phyloP scores from a whole-genome alignment of 2,113 vertebrate species.

The Stomatorhinus ivindoensis region DNA sequence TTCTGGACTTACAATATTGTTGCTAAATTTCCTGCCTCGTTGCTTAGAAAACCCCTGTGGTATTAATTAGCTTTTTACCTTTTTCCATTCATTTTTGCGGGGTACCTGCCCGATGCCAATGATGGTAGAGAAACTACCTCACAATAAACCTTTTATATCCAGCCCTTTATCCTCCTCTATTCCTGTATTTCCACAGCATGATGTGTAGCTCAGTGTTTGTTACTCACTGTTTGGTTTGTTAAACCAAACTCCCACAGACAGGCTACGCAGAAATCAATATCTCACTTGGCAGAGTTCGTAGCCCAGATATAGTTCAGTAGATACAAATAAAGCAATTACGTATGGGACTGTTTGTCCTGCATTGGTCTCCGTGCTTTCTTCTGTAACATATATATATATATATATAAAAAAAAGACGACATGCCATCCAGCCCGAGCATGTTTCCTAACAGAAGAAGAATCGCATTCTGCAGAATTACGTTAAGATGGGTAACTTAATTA shows the following conservation, averaged over 20 bases:
- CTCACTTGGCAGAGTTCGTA: constrained; percentile 39
- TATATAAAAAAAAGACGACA: background rate
- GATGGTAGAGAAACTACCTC: background rate
- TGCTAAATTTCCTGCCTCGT: background rate
- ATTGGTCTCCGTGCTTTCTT: background rate
- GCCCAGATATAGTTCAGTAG: background rate
- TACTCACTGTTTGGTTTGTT: constrained; percentile 51
- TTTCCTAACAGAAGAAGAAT: constrained; percentile 35
- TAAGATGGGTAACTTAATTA: constrained; percentile 86
- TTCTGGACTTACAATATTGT: background rate
- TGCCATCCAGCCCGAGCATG: background rate
- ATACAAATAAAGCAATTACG: background rate
- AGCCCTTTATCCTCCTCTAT: background rate
- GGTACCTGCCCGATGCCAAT: background rate
- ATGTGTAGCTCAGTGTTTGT: constrained; percentile 24
- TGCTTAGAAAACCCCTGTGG: background rate
- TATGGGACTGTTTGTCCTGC: background rate
- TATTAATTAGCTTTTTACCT: background rate
- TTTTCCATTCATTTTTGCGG: background rate
- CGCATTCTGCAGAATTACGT: constrained; percentile 61
- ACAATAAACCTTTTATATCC: background rate
- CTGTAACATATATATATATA: background rate
- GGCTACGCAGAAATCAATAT: constrained; percentile 58
- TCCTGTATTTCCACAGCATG: background rate
- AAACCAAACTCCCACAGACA: constrained; percentile 61